These are phyloP conservation scores for Aromia moschata DNA, from an alignment of 2,888 invertebrate species.

Conservation along the genomic window DNA sequence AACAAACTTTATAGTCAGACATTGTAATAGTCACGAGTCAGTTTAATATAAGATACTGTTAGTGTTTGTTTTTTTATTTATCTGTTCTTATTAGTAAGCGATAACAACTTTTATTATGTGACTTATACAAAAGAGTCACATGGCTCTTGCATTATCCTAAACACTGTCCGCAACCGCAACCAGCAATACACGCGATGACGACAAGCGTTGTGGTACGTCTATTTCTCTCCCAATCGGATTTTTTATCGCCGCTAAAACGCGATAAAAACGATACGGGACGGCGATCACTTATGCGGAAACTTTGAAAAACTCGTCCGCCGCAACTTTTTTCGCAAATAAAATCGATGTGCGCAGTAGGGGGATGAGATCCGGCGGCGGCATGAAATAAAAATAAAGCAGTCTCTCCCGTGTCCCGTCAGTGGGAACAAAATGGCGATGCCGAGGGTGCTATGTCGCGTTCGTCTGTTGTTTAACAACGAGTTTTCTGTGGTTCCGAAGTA, in stretches of 20 bases:
- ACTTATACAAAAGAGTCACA: background rate
- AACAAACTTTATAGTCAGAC: too few relatives aligned
- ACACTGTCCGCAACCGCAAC: too few relatives aligned
- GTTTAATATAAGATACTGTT: too few relatives aligned
- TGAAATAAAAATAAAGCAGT: slow-evolving; percentile 39
- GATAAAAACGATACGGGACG: too few relatives aligned
- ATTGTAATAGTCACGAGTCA: too few relatives aligned
- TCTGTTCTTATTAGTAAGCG: too few relatives aligned
- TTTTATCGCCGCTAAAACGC: too few relatives aligned
- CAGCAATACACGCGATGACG: background rate
- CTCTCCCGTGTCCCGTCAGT: slow-evolving; percentile 35
- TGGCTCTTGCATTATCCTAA: too few relatives aligned
- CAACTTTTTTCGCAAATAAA: slow-evolving; percentile 18
- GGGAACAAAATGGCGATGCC: slow-evolving; percentile 60
- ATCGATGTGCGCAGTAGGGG: slow-evolving; percentile 44
- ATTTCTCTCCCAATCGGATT: too few relatives aligned
- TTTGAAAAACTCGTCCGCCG: background rate
- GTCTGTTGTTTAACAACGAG: slow-evolving; percentile 59
- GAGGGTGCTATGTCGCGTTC: slow-evolving; percentile 60
- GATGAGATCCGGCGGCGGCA: slow-evolving; percentile 33
- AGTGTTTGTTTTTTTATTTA: too few relatives aligned
- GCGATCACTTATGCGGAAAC: too few relatives aligned
- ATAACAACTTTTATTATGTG: background rate
- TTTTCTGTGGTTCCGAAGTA: slow-evolving; percentile 58
- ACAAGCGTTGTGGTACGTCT: background rate